A percentile compares a stretch with the other conserved stretches of the same genome.
Evolutionary conservation across 2,888 invertebrate genomes (phyloP).

Genomic region (Caprella mutica): DNA sequence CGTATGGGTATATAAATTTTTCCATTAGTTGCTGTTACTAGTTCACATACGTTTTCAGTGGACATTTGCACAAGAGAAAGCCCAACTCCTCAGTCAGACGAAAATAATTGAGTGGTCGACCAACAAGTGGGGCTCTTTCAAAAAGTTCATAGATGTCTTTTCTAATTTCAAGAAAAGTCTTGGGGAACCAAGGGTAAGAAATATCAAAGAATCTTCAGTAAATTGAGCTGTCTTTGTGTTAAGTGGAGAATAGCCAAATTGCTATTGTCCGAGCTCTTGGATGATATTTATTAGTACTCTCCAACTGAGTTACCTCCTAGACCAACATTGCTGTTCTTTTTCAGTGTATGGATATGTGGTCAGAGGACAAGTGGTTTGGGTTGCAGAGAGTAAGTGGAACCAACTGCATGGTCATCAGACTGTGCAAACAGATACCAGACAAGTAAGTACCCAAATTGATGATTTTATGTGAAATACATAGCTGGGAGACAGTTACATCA

Average conservation of each 20-base stretch:
- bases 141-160: conserved; percentile 39
- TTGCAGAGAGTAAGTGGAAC: conserved; percentile 43
- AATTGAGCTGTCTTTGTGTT: not conserved
- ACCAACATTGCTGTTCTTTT: too few species aligned
- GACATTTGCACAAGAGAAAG: conserved; percentile 36
- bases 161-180: conserved; percentile 39
- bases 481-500: too few species aligned
- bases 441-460: too few species aligned
- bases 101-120: conserved; percentile 36
- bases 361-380: conserved; percentile 43
- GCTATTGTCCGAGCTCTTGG: too few species aligned
- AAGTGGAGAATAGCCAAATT: too few species aligned
- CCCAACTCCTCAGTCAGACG: conserved; percentile 34
- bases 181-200: conserved; percentile 35
- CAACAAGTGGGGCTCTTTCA: conserved; percentile 40
- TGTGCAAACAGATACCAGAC: conserved; percentile 43
- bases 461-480: too few species aligned
- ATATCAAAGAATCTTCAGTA: not conserved
- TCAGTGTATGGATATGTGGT: conserved; percentile 38
- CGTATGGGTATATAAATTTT: not conserved
- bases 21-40: conserved; percentile 12
- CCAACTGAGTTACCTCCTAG: too few species aligned
- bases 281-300: too few species aligned
- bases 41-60: conserved; percentile 39
- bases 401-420: conserved; percentile 42